Percentiles rank a stretch among this genome's conserved stretches.
Evolutionary conservation across 1,140 invertebrate genomes (phyloP).

Genomic region (Neodiprion virginianus): DNA sequence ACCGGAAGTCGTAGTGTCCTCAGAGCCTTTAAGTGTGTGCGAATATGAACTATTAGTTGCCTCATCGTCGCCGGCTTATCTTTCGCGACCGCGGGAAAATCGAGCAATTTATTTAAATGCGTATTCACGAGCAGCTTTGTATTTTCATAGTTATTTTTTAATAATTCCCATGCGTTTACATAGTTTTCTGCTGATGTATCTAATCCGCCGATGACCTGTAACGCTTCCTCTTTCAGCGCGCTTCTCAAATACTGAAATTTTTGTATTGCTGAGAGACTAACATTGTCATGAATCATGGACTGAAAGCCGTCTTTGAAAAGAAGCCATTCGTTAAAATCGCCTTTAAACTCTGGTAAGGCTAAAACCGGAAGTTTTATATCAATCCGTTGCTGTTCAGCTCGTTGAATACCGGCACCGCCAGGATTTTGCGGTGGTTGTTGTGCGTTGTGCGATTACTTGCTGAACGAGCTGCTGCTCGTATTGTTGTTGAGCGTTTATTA

Average conservation of each 20-base stretch:
- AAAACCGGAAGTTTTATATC: slow-evolving; percentile 28
- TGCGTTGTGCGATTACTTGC: too few relatives aligned
- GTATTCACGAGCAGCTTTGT: slow-evolving; percentile 26
- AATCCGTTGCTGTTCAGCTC: neutral
- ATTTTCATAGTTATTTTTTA: slow-evolving; percentile 44
- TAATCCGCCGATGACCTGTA: slow-evolving; percentile 33
- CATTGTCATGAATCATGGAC: slow-evolving; percentile 35
- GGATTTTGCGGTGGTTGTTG: too few relatives aligned
- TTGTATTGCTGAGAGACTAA: slow-evolving; percentile 28
- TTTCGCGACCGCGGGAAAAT: slow-evolving; percentile 15
- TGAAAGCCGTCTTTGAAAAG: slow-evolving; percentile 33
- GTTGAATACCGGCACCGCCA: too few relatives aligned
- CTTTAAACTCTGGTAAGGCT: slow-evolving; percentile 31
- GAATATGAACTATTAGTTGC: slow-evolving; percentile 29
- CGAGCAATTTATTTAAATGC: slow-evolving; percentile 26
- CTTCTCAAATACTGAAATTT: slow-evolving; percentile 42
- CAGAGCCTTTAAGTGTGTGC: slow-evolving; percentile 32
- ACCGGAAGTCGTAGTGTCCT: slow-evolving; percentile 25
- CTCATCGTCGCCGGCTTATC: slow-evolving; percentile 28
- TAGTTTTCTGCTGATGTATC: slow-evolving; percentile 33
- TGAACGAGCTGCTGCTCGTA: too few relatives aligned
- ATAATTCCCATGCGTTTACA: slow-evolving; percentile 30
- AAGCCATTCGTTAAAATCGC: slow-evolving; percentile 31
- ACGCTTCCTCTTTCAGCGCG: slow-evolving; percentile 29
- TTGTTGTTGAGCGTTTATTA: neutral